Evolutionary conservation across 2,888 invertebrate species (phyloP), one percentile per base, ranked within the genome.

Genomic region (Caenorhabditis parvicauda): DNA sequence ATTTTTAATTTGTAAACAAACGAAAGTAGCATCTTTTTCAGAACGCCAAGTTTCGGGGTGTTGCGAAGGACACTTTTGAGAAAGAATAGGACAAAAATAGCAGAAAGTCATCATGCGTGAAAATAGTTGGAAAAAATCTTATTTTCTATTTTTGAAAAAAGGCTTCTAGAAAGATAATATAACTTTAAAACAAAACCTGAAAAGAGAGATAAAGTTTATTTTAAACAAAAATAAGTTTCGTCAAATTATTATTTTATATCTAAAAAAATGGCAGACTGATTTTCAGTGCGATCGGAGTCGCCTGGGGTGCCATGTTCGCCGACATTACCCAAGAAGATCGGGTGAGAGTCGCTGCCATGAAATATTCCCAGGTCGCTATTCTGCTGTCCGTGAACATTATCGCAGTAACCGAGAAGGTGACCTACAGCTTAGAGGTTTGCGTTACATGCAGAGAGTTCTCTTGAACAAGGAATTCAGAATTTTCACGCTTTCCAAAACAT

Each of bases 261-360:
- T n/a, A n/a, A n/a, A n/a, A n/a, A n/a, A n/a, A n/a, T n/a, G n/a
- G n/a, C n/a, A 6, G 19, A 35, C 32, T 1, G 28, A 28, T 39
- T 49, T 55, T 55, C 51, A 79, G 79, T 62, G 76, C 75, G 14
- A 64, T 79, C 37, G 76, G 76, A 9, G 77, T 79, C 1, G 76
- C 77, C 2, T 79, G 79, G 79, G 61, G 70, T 7, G 79, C 79
- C 12, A 59, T 79, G 22, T 79, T 76, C 45, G 69, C 79, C 0
- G 79, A 79, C 39, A 64, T 57, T 1, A 70, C 72, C 17, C 79
- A 82, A 3, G 57, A 70, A 22, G 74, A 77, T 6, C 80, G 79
- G 5, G 74, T 78, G 41, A 65, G 83, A 28, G 69, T 84, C 5
- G 67, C 70, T 38, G 77, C 83, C 12, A 73, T 82, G 37, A 77